Evolutionary conservation across 2,113 vertebrate genomes (phyloP).

Genomic region (Bolborhynchus lineola): DNA sequence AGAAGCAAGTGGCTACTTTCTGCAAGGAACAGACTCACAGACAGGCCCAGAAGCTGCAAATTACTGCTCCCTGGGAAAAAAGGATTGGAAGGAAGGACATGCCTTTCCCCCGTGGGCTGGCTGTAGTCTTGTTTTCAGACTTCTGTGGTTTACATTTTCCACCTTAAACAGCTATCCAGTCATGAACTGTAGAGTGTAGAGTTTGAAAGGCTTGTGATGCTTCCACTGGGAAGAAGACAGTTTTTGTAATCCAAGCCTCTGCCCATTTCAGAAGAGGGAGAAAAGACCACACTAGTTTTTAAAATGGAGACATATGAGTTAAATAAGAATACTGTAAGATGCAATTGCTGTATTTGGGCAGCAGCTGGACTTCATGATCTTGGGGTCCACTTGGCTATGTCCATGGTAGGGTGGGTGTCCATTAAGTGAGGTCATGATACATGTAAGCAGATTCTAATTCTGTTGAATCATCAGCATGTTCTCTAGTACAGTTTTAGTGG

Average conservation of each 20-base stretch:
- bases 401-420: not conserved
- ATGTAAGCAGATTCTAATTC: not conserved
- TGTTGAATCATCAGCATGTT: fast-evolving
- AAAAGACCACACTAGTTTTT: not conserved
- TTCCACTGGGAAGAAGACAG: not conserved
- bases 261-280: not conserved
- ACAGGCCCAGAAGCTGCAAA: not conserved
- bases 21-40: not conserved
- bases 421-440: not conserved
- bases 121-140: not conserved
- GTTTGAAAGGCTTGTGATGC: not conserved
- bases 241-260: not conserved
- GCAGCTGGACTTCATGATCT: not conserved
- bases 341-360: not conserved
- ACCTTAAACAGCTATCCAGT: not conserved
- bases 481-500: not conserved
- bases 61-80: not conserved
- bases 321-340: not conserved
- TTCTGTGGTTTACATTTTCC: not conserved
- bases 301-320: not conserved
- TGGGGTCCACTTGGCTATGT: not conserved
- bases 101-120: not conserved
- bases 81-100: not conserved
- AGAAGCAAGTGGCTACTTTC: not conserved
- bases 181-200: not conserved